Conservation (phyloP, 92 coral and sea anemone species). For the Montipora capitata region DNA sequence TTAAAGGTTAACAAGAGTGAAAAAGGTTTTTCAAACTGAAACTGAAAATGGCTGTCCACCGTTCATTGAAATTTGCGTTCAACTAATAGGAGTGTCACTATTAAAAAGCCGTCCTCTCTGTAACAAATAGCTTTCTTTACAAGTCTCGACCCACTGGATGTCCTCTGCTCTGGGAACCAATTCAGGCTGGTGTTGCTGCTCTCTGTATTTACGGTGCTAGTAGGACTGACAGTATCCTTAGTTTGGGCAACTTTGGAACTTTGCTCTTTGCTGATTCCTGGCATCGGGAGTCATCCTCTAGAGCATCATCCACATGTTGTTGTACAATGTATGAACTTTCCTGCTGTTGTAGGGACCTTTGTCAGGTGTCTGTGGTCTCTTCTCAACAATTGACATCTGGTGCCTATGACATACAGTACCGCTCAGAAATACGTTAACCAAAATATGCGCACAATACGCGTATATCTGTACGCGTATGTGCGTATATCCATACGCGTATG, state of each 20-base stretch:
- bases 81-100: too few species aligned
- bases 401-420: neutral
- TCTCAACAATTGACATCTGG: neutral
- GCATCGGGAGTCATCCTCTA: neutral
- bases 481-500: too few species aligned
- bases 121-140: neutral
- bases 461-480: too few species aligned
- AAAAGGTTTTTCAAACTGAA: too few species aligned
- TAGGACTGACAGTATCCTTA: too few species aligned
- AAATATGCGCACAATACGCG: too few species aligned
- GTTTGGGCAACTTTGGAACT: neutral
- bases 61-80: too few species aligned
- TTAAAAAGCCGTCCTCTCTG: neutral
- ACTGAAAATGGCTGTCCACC: too few species aligned
- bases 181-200: neutral
- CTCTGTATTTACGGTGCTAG: neutral
- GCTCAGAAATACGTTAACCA: too few species aligned
- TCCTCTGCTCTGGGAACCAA: neutral
- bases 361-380: neutral
- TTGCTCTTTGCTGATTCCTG: neutral
- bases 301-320: neutral
- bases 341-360: neutral
- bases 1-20: too few species aligned
- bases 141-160: conserved; percentile 15
- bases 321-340: neutral